Percentiles rank a stretch among this genome's conserved stretches.
Conservation (phyloP, 37 sponge, comb jelly and placozoan genomes). For the Ephydatia muelleri region DNA sequence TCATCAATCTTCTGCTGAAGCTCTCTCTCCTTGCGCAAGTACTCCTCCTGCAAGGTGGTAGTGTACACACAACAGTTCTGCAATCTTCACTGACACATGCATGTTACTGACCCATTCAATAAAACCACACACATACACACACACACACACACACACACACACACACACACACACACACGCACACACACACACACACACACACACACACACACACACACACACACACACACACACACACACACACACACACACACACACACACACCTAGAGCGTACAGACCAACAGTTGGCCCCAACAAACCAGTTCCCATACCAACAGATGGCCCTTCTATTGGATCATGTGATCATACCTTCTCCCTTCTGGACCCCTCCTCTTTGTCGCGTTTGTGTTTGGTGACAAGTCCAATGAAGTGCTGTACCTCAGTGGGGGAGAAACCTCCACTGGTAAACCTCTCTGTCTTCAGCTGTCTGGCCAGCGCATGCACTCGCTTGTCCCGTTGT, state of each 20-base stretch:
- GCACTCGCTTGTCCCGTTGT: conserved; percentile 26
- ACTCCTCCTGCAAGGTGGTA: conserved; percentile 23
- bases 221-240: no score
- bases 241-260: background rate
- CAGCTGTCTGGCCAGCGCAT: conserved; percentile 21
- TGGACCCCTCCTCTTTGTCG: conserved; percentile 20
- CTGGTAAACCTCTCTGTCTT: background rate
- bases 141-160: no score
- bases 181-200: no score
- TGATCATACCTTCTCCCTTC: conserved; percentile 29
- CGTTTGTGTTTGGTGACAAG: conserved; percentile 3
- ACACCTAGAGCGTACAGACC: background rate
- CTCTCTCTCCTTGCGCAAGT: conserved; percentile 24
- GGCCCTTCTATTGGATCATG: no score
- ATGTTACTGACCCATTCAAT: no score
- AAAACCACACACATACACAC: no score
- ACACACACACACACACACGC: no score
- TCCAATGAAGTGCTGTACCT: conserved; percentile 25
- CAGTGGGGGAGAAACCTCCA: conserved; percentile 13
- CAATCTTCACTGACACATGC: no score
- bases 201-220: no score
- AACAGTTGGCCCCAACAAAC: background rate
- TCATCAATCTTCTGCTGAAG: conserved; percentile 40
- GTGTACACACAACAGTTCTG: background rate
- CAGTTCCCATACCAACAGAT: no score